Evolutionary conservation across 2,113 vertebrate species (phyloP).

Genomic region (Heptranchias perlo): DNA sequence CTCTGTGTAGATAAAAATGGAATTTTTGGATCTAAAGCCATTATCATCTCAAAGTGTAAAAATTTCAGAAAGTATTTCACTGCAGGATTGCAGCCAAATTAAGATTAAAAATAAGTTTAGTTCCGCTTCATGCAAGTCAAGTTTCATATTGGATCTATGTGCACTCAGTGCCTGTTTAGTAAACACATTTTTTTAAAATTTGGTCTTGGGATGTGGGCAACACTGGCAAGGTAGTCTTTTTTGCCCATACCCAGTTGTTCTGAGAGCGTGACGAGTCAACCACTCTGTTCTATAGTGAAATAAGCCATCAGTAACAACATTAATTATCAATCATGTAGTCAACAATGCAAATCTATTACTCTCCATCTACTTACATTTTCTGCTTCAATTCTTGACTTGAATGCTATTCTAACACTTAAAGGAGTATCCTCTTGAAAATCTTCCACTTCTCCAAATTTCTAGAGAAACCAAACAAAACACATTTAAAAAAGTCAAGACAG

Average conservation of each 20-base stretch:
- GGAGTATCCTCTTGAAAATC: conserved; percentile 75
- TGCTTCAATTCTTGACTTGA: conserved; percentile 77
- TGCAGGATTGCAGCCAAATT: background rate
- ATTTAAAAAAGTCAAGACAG: background rate
- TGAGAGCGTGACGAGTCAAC: background rate
- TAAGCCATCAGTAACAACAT: background rate
- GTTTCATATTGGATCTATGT: background rate
- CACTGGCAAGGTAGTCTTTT: background rate
- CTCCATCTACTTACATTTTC: conserved; percentile 67
- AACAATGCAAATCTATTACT: background rate
- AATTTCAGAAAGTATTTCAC: background rate
- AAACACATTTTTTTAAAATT: background rate
- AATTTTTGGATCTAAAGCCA: background rate
- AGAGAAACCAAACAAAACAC: conserved; percentile 11
- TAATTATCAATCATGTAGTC: background rate
- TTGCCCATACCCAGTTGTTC: background rate
- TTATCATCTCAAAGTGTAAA: background rate
- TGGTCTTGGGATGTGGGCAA: background rate
- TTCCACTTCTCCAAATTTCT: conserved; percentile 84
- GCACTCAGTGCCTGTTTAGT: background rate
- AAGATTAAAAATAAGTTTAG: background rate
- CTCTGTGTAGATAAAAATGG: background rate
- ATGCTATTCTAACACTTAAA: conserved; percentile 73
- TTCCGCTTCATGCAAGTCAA: background rate
- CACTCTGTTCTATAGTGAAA: background rate